Evolutionary conservation across 2,113 vertebrate species (phyloP).

Genomic region (Tichodroma muraria): DNA sequence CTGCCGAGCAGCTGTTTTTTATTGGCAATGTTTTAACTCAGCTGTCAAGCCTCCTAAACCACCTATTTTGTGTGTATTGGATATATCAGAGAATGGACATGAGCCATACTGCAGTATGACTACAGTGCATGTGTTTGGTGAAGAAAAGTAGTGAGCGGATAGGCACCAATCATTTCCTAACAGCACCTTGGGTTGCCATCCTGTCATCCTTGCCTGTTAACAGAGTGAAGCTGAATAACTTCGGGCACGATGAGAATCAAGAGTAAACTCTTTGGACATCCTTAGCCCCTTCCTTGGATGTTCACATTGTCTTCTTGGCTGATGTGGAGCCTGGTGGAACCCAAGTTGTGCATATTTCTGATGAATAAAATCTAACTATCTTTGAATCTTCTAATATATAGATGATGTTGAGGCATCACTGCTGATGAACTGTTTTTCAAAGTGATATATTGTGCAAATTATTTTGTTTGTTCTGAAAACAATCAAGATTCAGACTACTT

Average conservation of each 20-base stretch:
- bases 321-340: not conserved
- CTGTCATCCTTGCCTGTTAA: not conserved
- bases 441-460: not conserved
- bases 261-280: not conserved
- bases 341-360: not conserved
- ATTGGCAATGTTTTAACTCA: not conserved
- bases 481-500: not conserved
- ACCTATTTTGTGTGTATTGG: not conserved
- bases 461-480: not conserved
- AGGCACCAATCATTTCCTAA: not conserved
- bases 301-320: not conserved
- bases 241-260: not conserved
- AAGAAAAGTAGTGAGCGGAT: not conserved
- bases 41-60: not conserved
- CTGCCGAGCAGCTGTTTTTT: not conserved
- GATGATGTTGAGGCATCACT: not conserved
- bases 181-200: not conserved
- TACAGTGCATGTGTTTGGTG: not conserved
- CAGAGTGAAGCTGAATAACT: not conserved
- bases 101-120: not conserved
- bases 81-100: not conserved
- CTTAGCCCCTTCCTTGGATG: not conserved
- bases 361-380: not conserved
- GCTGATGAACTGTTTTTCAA: not conserved
- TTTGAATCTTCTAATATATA: not conserved